Evolutionary conservation across 2,113 vertebrate genomes (phyloP).

Genomic region (Ptilonorhynchus violaceus): DNA sequence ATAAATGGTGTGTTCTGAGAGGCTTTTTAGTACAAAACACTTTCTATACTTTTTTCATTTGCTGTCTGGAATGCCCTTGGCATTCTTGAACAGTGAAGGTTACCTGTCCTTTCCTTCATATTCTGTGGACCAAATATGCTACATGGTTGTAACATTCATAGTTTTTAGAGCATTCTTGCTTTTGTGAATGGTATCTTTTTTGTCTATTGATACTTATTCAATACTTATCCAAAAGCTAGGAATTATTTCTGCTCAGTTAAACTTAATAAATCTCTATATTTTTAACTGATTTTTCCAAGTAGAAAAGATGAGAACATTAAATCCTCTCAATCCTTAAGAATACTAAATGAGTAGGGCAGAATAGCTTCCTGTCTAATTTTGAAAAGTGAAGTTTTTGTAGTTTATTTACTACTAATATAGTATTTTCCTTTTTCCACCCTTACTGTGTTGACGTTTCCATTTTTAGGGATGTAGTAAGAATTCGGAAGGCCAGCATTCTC

Average conservation of each 20-base stretch:
- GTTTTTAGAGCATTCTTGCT: neutral
- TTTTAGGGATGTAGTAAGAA: constrained; percentile 87
- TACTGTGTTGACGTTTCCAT: neutral
- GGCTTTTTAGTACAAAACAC: neutral
- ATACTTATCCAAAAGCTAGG: neutral
- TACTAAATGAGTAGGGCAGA: neutral
- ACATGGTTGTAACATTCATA: neutral
- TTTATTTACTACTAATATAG: neutral
- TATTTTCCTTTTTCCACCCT: neutral
- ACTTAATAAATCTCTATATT: neutral
- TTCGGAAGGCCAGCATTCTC: constrained; percentile 87
- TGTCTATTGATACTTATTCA: neutral
- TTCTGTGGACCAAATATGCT: neutral
- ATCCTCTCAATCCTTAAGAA: neutral
- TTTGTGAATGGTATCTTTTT: neutral
- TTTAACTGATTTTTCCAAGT: neutral
- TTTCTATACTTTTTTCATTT: neutral
- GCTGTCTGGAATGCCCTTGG: neutral
- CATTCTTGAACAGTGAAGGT: neutral
- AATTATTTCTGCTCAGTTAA: neutral
- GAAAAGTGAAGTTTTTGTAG: neutral
- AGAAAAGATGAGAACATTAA: neutral
- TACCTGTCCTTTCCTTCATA: neutral
- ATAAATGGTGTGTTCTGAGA: neutral
- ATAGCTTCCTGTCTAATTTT: neutral